A percentile compares a stretch with the other conserved stretches of the same genome.
Evolutionary conservation across 2,888 invertebrate genomes (phyloP).

Genomic region (Temnothorax ravouxi): DNA sequence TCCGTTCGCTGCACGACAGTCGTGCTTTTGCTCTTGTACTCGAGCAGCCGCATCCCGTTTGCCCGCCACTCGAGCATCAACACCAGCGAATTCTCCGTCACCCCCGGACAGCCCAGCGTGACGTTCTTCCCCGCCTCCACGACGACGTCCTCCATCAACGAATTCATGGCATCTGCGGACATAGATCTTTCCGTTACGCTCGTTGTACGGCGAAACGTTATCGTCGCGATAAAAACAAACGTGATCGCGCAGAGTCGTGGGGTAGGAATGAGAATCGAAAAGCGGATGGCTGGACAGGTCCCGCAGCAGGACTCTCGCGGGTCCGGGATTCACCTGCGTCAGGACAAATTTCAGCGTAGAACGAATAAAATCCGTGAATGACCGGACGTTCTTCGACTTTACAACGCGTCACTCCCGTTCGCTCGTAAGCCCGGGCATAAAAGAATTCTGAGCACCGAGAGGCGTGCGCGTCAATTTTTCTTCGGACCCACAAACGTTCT

Average conservation of each 20-base stretch:
- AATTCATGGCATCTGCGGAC: constrained; percentile 89
- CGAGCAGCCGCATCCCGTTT: constrained; percentile 87
- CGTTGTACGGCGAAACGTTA: constrained; percentile 61
- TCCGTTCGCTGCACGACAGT: constrained; percentile 86
- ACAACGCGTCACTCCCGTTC: constrained; percentile 18
- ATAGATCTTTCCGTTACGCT: constrained; percentile 58
- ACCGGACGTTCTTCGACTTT: constrained; percentile 35
- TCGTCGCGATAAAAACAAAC: constrained; percentile 66
- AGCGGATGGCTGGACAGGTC: background rate
- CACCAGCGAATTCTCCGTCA: constrained; percentile 90
- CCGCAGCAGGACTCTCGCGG: background rate
- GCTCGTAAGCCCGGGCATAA: constrained; percentile 26
- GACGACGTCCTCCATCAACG: constrained; percentile 88
- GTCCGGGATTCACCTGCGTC: constrained; percentile 25
- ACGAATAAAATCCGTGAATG: constrained; percentile 34
- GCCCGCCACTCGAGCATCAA: constrained; percentile 89
- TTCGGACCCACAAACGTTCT: background rate
- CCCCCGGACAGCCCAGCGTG: constrained; percentile 90
- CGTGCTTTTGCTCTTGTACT: constrained; percentile 87
- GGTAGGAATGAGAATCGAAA: background rate
- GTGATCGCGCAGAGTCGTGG: constrained; percentile 19
- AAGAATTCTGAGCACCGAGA: background rate
- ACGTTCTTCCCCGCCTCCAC: constrained; percentile 90
- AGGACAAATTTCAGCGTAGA: constrained; percentile 27
- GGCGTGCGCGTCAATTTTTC: background rate